A percentile compares a stretch with the other conserved stretches of the same genome.
phyloP scores from a whole-genome alignment of 2,113 vertebrate species.

The Suncus etruscus region DNA sequence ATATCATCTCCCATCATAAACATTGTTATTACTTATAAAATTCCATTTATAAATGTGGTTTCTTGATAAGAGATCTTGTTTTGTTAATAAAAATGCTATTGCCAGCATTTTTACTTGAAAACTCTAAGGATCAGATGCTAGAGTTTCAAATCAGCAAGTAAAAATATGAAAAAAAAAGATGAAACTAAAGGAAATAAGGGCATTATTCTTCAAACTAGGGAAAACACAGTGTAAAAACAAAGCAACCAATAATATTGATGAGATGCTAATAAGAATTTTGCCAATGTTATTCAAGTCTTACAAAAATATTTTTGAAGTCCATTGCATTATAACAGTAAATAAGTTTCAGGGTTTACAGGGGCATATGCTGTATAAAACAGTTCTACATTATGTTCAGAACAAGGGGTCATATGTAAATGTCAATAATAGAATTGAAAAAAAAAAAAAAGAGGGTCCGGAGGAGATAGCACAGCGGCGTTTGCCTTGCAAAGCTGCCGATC shows the following conservation, averaged over 20 bases:
- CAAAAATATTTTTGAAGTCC: not conserved
- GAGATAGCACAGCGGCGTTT: too few species aligned
- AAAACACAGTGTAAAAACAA: not conserved
- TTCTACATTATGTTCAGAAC: too few species aligned
- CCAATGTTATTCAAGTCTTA: not conserved
- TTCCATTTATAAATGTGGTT: constrained; percentile 30
- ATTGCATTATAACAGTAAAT: too few species aligned
- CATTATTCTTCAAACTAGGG: not conserved
- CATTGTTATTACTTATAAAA: constrained; percentile 32
- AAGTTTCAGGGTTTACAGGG: too few species aligned
- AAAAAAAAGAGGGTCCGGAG: too few species aligned
- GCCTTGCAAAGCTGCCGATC: too few species aligned
- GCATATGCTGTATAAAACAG: too few species aligned
- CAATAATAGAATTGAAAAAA: too few species aligned
- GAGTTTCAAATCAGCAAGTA: constrained; percentile 19
- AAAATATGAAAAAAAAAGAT: not conserved
- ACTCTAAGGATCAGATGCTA: not conserved
- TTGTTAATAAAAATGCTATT: constrained; percentile 46
- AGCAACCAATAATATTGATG: not conserved
- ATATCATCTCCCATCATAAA: not conserved
- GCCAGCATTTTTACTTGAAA: constrained; percentile 33
- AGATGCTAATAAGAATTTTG: not conserved
- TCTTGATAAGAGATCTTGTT: constrained; percentile 23
- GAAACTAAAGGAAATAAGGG: not conserved
- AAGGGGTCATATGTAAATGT: too few species aligned